Base-by-base conservation (phyloP, 2,797 vertebrate genomes). In the Peromyscus melanophrys region DNA sequence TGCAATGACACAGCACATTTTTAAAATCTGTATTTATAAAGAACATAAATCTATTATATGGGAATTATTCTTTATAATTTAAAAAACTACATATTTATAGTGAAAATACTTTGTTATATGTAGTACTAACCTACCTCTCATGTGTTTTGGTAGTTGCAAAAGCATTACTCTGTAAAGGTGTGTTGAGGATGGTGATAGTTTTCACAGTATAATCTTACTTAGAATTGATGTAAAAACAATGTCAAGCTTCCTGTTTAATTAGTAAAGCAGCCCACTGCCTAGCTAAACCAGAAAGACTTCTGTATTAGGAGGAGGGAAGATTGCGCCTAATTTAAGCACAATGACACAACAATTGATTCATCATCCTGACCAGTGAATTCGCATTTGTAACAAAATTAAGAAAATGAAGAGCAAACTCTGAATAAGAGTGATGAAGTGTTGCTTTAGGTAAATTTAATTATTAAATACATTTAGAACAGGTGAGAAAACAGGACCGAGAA, bases 131-230 rank as follows among this genome's bases (percentile, higher is more conserved):
- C 76, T 93, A 21, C 90, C 87, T 96, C 97, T 92, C 16, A 73
- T 63, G 93, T 89, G 1, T 93, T 97, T 90, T 91, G 81, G 67
- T 92, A 97, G 97, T 92, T 96, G 21, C 75, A 95, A 98, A 98
- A 98, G 82, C 92, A 59, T 87, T 97, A 87, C 49, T 96, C 49
- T 95, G 67, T 55, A 82, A 94, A 94, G 83, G 69, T 78, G 12
- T 85, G 96, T 93, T 97, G 96, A 85, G 89, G 96, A 94, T 34
- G 97, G 86, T 96, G 97, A 96, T 98, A 96, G 57, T 90, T 97
- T 96, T 95, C 71, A 98, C 69, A 43, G 94, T 95, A 93, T 97
- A 96, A 98, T 95, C 94, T 98, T 91, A 83, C 92, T 97, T 96
- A 93, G 69, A 98, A 97, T 43, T 37, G 89, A 96, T 73, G 96